phyloP scores from a whole-genome alignment of 2,888 invertebrate genomes.

The Rotaria macrura region DNA sequence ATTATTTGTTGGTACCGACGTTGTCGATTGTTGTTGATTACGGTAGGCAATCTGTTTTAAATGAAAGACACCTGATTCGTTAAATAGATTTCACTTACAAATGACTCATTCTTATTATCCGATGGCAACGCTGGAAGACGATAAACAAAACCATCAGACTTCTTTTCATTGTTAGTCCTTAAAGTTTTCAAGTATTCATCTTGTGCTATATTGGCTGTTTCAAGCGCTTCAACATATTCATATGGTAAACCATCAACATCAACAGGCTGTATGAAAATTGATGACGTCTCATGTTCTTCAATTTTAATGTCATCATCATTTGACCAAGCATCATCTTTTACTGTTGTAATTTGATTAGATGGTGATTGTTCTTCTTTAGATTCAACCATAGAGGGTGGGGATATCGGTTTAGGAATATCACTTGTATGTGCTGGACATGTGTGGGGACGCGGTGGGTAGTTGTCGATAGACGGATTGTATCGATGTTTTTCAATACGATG shows the following conservation, averaged over 20 bases:
- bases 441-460: neutral
- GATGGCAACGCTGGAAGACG: neutral
- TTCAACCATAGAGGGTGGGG: neutral
- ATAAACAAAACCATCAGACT: neutral
- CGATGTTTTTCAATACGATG: neutral
- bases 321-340: too few relatives aligned
- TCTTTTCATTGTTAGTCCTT: neutral
- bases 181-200: neutral
- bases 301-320: neutral
- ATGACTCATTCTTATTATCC: neutral
- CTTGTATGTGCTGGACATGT: neutral
- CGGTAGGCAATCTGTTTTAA: neutral
- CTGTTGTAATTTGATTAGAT: neutral
- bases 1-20: too few relatives aligned
- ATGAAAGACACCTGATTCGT: neutral
- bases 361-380: neutral
- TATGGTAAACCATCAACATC: neutral
- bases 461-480: conserved; percentile 7
- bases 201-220: neutral
- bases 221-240: neutral
- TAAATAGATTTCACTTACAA: neutral
- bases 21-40: neutral
- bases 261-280: neutral
- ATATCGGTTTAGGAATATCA: neutral
- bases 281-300: neutral